These are phyloP conservation scores for Meliscaeva auricollis DNA, from an alignment of 2,888 invertebrate species.

Conservation along the genomic window DNA sequence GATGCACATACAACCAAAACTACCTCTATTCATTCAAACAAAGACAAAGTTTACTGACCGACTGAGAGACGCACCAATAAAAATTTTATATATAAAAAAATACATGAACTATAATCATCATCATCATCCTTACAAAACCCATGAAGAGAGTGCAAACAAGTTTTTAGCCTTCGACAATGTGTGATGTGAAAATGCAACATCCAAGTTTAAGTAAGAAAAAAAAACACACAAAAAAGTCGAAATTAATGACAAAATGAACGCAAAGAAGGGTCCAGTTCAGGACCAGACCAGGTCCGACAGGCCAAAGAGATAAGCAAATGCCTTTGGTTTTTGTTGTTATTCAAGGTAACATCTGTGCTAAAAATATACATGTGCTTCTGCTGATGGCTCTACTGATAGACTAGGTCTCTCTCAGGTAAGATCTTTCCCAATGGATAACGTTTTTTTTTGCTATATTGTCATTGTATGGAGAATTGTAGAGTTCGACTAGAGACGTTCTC, in stretches of 20 bases:
- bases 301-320: slow-evolving; percentile 31
- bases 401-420: slow-evolving; percentile 8
- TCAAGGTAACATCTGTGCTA: slow-evolving; percentile 72
- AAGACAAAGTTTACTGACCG: slow-evolving; percentile 74
- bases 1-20: not conserved
- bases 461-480: not conserved
- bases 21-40: slow-evolving; percentile 40
- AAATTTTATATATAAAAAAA: slow-evolving; percentile 38
- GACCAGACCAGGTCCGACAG: not conserved
- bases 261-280: slow-evolving; percentile 42
- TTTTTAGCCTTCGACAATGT: slow-evolving; percentile 43
- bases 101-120: slow-evolving; percentile 4
- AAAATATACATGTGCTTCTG: slow-evolving; percentile 59
- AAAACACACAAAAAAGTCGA: not conserved
- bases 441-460: slow-evolving; percentile 7
- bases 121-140: not conserved
- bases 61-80: slow-evolving; percentile 64
- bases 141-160: slow-evolving; percentile 51
- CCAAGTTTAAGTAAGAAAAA: not conserved
- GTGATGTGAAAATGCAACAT: slow-evolving; percentile 27
- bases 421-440: slow-evolving; percentile 6
- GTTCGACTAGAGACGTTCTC: not conserved
- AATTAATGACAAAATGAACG: slow-evolving; percentile 57
- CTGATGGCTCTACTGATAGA: slow-evolving; percentile 1
- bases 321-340: slow-evolving; percentile 50